Evolutionary conservation across 30 jellyfish, hydroid and myxozoan species (phyloP), one percentile per base, ranked within the genome.

Genomic region (Cassiopea andromeda): DNA sequence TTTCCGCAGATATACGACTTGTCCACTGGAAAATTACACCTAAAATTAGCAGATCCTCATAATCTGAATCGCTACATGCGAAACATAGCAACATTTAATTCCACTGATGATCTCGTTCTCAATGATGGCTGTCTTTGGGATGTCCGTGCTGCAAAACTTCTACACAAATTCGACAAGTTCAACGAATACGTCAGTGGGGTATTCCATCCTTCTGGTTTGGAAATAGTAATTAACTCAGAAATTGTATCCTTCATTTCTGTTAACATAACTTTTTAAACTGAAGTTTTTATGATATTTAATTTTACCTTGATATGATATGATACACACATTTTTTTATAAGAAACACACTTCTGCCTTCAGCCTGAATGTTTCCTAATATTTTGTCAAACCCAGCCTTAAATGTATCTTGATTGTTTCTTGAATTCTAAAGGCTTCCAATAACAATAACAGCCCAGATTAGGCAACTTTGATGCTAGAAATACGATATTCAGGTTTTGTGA

Each of bases 61-160:
- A 90, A 91, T 50, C 46, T 83, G 59, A 95, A 92, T 54, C 90
- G 88, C 44, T 95, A 95, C 57, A 69, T 57, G 19, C 91, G 91
- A 64, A 95, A 95, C 59, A 46, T 78, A 27, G 99, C 99, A 38
- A 77, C 96, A 16, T 95, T 95, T 75, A 90, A 90, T 47, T 82
- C 92, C 45, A 85, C 98, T 0, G 99, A 95, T 70, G 98, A 95
- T 80, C 95, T 95, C 44, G 87, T 95, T 27, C 86, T 95, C 73
- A 95, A 95, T 70, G 99, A 95, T 71, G 99, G 99, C 77, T 91
- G 97, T 48, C 95, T 95, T 45, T 95, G 99, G 99, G 99, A 95
- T 88, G 95, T 95, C 1, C 94, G 99, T 6, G 92, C 97, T 13
- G 86, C 87, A n/a, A 81, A 87, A 73, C 60, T 95, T 69, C 74